Conservation (phyloP, 2,888 invertebrate species). For the Xestia sexstrigata region DNA sequence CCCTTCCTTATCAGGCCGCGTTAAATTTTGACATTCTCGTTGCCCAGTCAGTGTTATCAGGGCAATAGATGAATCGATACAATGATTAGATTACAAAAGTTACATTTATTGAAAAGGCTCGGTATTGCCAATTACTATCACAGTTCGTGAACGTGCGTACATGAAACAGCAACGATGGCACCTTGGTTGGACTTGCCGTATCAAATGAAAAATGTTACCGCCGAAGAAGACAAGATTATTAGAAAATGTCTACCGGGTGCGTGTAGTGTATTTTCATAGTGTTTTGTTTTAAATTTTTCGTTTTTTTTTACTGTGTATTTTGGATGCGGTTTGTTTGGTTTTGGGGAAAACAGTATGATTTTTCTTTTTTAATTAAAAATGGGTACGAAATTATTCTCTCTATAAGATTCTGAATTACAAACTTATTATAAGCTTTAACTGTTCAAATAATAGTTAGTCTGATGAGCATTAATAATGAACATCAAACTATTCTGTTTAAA, state of each 20-base stretch:
- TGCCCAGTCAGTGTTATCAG: conserved; percentile 42
- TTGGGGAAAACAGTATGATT: conserved; percentile 16
- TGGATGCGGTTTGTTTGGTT: conserved; percentile 28
- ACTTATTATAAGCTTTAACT: not conserved
- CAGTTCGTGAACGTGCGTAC: conserved; percentile 63
- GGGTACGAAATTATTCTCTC: too few relatives aligned
- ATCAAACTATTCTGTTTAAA: conserved; percentile 18
- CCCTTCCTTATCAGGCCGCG: conserved; percentile 6
- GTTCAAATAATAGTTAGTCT: not conserved
- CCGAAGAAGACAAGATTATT: conserved; percentile 83
- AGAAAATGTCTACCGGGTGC: conserved; percentile 85
- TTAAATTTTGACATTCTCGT: conserved; percentile 30
- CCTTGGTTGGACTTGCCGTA: conserved; percentile 82
- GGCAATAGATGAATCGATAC: conserved; percentile 74
- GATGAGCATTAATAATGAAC: not conserved
- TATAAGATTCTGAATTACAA: not conserved
- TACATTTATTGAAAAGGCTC: conserved; percentile 74
- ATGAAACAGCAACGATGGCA: conserved; percentile 75
- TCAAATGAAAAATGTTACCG: conserved; percentile 78
- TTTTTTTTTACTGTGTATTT: not conserved
- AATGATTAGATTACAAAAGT: conserved; percentile 74
- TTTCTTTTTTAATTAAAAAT: not conserved
- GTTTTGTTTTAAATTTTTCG: conserved; percentile 64
- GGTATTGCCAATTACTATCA: conserved; percentile 56
- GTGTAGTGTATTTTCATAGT: conserved; percentile 61